Evolutionary conservation across 2,888 invertebrate genomes (phyloP), one percentile per base, ranked within the genome.

Genomic region (Phyllotreta cruciferae): DNA sequence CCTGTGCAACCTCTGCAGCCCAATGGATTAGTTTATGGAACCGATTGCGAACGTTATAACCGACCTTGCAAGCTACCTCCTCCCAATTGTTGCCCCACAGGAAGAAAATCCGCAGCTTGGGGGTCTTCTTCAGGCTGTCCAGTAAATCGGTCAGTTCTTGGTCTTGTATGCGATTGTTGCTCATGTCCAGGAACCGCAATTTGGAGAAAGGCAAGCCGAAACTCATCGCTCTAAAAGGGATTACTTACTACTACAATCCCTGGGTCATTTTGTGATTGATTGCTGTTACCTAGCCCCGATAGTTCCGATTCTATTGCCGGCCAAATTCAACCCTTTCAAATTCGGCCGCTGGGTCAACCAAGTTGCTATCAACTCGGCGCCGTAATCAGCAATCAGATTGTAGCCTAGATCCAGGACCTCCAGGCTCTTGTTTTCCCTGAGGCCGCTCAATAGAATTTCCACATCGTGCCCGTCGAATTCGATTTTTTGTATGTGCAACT

Each of bases 321-420:
- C 83, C 6, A 89, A 74, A 67, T 86, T 84, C 45, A 89, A 70
- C 0, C 83, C 81, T 35, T 83, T 70, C 9, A 89, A 72, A 7
- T 79, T 74, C 0, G 88, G 86, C 11, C 81, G 78, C 60, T 81
- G 82, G 3, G 78, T 71, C 41, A 89, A 75, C 81, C 87, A 88
- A 64, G 83, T 79, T 0, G 82, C 83, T 13, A 89, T 62, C 56
- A 84, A 69, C 63, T 85, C 84, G 0, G 83, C 80, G 0, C 88
- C 88, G 52, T 85, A 81, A 74, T 87, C 86, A 0, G 86, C 87
- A 10, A 89, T 85, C 66, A 80, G 83, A 68, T 89, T 89, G 61
- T 81, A 85, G 0, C 83, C 84, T 8, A 89, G 75, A 79, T 89
- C 87, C 35, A 89, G 75, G 56, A 87, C 81, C 11, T 83, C 68